phyloP scores from a whole-genome alignment of 2,888 invertebrate genomes.

The Pristionchus exspectatus region DNA sequence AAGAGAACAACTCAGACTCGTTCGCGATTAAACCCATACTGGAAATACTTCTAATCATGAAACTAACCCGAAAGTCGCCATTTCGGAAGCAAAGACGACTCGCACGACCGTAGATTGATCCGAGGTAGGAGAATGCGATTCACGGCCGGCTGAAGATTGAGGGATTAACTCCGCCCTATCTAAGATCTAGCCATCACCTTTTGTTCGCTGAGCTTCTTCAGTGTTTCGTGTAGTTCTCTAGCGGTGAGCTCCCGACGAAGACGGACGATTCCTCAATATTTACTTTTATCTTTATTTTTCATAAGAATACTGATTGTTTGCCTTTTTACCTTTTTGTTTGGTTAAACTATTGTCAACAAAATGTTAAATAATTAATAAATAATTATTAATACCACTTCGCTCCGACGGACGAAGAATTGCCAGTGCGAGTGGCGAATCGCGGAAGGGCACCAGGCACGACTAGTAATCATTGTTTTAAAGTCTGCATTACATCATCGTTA shows the following conservation, averaged over 20 bases:
- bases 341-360: background rate
- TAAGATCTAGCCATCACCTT: background rate
- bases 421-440: slow-evolving; percentile 21
- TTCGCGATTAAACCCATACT: too few species aligned
- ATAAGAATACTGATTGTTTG: too few species aligned
- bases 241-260: slow-evolving; percentile 20
- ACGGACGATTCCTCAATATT: slow-evolving; percentile 7
- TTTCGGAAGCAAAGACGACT: slow-evolving; percentile 26
- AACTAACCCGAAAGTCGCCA: slow-evolving; percentile 37
- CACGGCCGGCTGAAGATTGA: background rate
- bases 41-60: background rate
- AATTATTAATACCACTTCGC: background rate
- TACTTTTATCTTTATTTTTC: background rate
- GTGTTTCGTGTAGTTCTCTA: background rate
- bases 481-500: background rate
- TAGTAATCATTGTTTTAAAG: background rate
- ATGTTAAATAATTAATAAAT: background rate
- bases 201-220: slow-evolving; percentile 17
- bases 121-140: slow-evolving; percentile 29
- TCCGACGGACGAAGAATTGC: slow-evolving; percentile 17
- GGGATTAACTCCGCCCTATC: background rate
- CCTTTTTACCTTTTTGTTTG: too few species aligned
- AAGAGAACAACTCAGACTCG: background rate
- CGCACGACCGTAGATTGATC: background rate
- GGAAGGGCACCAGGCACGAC: slow-evolving; percentile 23